A percentile compares a stretch with the other conserved stretches of the same genome.
These are phyloP conservation scores for Drosophila erecta DNA, from an alignment of 1,140 invertebrate genomes.

Conservation along the genomic window DNA sequence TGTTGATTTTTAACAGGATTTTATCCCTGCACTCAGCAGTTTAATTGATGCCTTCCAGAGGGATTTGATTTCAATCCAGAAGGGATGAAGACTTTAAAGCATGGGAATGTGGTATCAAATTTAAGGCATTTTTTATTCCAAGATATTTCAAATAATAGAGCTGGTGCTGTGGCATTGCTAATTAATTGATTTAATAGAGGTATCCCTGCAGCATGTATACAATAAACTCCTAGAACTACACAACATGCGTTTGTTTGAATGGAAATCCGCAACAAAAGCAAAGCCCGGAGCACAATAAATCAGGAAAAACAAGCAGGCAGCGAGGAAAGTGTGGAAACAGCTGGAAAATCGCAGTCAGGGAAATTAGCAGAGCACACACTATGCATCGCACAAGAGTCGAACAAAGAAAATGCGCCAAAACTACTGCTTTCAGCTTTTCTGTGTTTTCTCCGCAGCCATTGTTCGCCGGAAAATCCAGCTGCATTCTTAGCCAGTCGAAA, in stretches of 20 bases:
- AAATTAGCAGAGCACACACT: constrained; percentile 36
- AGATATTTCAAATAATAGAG: not conserved
- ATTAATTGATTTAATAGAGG: not conserved
- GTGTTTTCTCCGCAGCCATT: constrained; percentile 13
- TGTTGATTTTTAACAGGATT: constrained; percentile 13
- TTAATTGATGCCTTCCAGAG: not conserved
- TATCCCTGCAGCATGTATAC: not conserved
- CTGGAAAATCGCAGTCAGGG: constrained; percentile 36
- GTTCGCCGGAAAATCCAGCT: constrained; percentile 3
- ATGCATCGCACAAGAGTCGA: constrained; percentile 17
- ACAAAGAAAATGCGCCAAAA: constrained; percentile 2
- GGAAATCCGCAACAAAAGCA: constrained; percentile 40
- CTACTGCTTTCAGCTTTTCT: constrained; percentile 31
- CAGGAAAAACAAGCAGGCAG: constrained; percentile 23
- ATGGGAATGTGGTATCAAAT: not conserved
- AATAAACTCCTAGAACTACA: not conserved
- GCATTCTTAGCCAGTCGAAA: not conserved
- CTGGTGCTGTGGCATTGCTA: too few species aligned
- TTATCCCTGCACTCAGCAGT: not conserved
- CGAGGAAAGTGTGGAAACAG: constrained; percentile 20
- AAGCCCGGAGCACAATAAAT: constrained; percentile 30
- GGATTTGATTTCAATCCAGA: not conserved
- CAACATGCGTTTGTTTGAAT: constrained; percentile 13
- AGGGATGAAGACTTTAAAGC: too few species aligned
- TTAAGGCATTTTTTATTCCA: not conserved